Evolutionary conservation across 2,888 invertebrate genomes (phyloP), one percentile per base, ranked within the genome.

Genomic region (Agonum fuliginosum): DNA sequence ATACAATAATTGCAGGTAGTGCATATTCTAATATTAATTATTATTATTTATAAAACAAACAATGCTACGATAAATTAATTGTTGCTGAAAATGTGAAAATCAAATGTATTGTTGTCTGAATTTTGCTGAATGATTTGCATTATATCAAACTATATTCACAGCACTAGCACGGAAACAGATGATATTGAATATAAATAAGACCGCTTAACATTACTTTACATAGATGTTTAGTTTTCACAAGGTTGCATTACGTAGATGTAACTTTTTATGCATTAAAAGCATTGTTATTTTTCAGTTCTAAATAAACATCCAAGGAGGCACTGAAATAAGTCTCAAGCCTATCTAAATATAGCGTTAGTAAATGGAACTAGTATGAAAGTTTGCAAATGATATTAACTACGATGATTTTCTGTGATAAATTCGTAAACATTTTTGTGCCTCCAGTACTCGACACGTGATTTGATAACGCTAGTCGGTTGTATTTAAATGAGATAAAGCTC

Each of bases 101-200:
- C n/a, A n/a, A n/a, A n/a, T n/a, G n/a, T n/a, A n/a, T n/a, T n/a
- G n/a, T n/a, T n/a, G n/a, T n/a, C n/a, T n/a, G n/a, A n/a, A n/a
- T n/a, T n/a, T n/a, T n/a, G n/a, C n/a, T n/a, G n/a, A n/a, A n/a
- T n/a, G n/a, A n/a, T n/a, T n/a, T n/a, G n/a, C n/a, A n/a, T n/a
- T n/a, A n/a, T n/a, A n/a, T n/a, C n/a, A n/a, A n/a, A n/a, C n/a
- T n/a, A n/a, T n/a, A n/a, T n/a, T n/a, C n/a, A n/a, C n/a, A n/a
- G 19, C 19, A 46, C 10, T 46, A 3, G 24, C n/a, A 58, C 67
- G 67, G 67, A 67, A 67, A 67, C 67, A 67, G 67, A 67, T 67
- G 19, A 4, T 37, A 67, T 67, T 41, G 22, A 67, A 67, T 67
- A 20, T 41, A 67, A 67, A 37, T 67, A 37, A 22, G 27, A 19